Conservation (phyloP, 2,113 vertebrate species). For the Microtus pennsylvanicus region DNA sequence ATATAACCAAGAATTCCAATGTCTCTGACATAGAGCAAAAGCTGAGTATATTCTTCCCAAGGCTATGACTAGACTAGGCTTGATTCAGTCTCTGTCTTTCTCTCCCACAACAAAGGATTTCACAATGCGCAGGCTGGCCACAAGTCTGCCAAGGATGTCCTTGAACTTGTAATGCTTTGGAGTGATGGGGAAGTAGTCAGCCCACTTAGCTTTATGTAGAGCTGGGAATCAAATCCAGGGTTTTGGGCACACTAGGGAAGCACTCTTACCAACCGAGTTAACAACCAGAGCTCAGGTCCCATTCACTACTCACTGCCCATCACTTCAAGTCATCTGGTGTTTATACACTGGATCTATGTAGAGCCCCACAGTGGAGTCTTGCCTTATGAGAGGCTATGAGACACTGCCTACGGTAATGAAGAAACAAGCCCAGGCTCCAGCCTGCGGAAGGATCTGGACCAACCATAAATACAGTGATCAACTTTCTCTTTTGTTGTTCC, state of each 20-base stretch:
- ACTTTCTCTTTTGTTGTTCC: slow-evolving; percentile 29
- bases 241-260: neutral
- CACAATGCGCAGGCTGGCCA: neutral
- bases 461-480: slow-evolving; percentile 68
- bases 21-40: neutral
- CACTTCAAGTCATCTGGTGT: slow-evolving; percentile 4
- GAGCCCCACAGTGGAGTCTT: neutral
- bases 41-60: neutral
- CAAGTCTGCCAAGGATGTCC: neutral
- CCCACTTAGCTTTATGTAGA: neutral
- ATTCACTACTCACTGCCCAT: neutral
- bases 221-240: neutral
- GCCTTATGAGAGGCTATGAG: neutral
- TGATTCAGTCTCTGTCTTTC: neutral
- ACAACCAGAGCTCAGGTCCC: neutral
- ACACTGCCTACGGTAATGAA: neutral
- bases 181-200: no score
- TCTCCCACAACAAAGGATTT: neutral
- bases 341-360: neutral
- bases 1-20: neutral
- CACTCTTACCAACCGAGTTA: no score
- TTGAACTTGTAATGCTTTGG: neutral
- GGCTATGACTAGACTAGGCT: neutral
- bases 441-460: slow-evolving; percentile 19
- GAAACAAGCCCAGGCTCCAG: neutral